Conservation (phyloP, 1,140 invertebrate genomes). For the Scaptomyza hsui region DNA sequence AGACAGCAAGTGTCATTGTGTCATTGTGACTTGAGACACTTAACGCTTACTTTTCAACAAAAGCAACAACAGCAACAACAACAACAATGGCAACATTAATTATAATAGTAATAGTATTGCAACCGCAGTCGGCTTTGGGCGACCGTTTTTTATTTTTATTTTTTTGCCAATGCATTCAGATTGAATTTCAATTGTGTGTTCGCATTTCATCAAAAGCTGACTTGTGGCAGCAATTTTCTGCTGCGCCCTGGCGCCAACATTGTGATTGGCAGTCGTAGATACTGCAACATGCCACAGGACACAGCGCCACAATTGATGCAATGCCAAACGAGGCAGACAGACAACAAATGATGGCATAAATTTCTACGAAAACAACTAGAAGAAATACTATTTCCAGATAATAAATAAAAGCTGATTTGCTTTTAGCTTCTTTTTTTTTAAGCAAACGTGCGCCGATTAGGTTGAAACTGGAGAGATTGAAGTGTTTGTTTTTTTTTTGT, state of each 20-base stretch:
- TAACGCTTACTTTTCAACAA: conserved; percentile 3
- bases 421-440: conserved; percentile 56
- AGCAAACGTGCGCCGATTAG: conserved; percentile 41
- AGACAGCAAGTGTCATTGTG: conserved; percentile 18
- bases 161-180: conserved; percentile 23
- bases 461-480: neutral
- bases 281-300: conserved; percentile 12
- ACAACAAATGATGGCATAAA: conserved; percentile 47
- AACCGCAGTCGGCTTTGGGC: conserved; percentile 30
- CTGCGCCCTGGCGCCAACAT: no score
- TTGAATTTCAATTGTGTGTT: conserved; percentile 37
- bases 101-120: no score
- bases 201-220: conserved; percentile 27
- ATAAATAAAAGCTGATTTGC: conserved; percentile 77
- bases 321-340: conserved; percentile 8
- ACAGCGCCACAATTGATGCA: conserved; percentile 32
- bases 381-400: conserved; percentile 43
- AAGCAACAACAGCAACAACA: conserved; percentile 12
- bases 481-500: neutral
- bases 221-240: no score
- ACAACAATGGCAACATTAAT: neutral
- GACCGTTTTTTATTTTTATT: conserved; percentile 4
- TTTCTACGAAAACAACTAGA: conserved; percentile 31
- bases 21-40: conserved; percentile 10
- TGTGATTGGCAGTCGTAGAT: conserved; percentile 3